Percentiles rank a stretch among this genome's conserved stretches.
phyloP scores from a whole-genome alignment of 2,888 invertebrate genomes.

The Agonopterix arenella region DNA sequence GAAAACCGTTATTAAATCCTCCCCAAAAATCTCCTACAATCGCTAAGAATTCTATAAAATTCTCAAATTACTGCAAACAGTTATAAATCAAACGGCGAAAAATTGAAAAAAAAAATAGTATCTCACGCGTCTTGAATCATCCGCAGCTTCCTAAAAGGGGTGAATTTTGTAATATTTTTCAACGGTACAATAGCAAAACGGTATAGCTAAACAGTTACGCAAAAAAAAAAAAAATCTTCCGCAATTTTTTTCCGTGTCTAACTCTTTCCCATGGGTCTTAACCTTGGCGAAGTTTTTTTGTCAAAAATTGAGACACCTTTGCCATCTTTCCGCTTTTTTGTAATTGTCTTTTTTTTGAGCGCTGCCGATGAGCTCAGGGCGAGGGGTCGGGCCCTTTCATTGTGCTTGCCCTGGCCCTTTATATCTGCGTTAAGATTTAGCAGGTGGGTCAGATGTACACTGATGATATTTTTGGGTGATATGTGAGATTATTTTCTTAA shows the following conservation, averaged over 20 bases:
- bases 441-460: conserved; percentile 66
- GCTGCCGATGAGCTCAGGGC: conserved; percentile 33
- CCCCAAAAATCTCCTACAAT: conserved; percentile 45
- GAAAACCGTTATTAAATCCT: conserved; percentile 58
- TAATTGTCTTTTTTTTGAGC: conserved; percentile 46
- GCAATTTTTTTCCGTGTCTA: conserved; percentile 39
- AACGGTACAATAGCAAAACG: conserved; percentile 44
- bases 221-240: conserved; percentile 47
- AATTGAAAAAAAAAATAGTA: conserved; percentile 56
- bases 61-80: conserved; percentile 76
- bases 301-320: conserved; percentile 72
- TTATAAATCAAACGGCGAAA: conserved; percentile 64
- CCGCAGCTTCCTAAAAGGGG: conserved; percentile 68
- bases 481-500: conserved; percentile 12
- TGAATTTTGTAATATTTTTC: conserved; percentile 49
- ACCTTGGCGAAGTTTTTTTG: conserved; percentile 65
- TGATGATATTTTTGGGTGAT: conserved; percentile 29
- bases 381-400: conserved; percentile 56
- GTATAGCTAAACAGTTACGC: conserved; percentile 60
- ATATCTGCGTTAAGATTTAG: conserved; percentile 49
- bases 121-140: conserved; percentile 67
- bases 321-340: conserved; percentile 69
- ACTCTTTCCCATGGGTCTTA: conserved; percentile 77
- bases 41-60: conserved; percentile 54
- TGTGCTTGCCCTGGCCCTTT: conserved; percentile 36